A percentile compares a stretch with the other conserved stretches of the same genome.
These are phyloP conservation scores for Megalonaias nervosa DNA, from an alignment of 1,140 invertebrate species.

Conservation along the genomic window DNA sequence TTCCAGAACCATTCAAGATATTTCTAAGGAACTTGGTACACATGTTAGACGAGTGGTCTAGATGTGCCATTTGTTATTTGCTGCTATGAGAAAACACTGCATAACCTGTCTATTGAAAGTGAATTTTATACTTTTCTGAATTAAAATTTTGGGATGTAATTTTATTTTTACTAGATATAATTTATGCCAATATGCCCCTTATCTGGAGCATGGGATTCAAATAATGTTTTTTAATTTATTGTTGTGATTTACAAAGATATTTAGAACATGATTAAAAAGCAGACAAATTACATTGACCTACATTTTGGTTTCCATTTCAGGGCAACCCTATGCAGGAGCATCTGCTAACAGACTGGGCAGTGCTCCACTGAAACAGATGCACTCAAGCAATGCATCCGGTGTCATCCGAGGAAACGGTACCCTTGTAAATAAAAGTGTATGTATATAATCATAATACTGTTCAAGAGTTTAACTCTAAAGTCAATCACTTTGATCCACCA, in stretches of 20 bases:
- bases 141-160: neutral
- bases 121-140: neutral
- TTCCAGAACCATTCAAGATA: too few relatives aligned
- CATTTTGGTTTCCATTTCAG: neutral
- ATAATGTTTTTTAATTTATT: neutral
- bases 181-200: neutral
- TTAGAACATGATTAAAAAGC: neutral
- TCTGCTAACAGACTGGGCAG: slow-evolving; percentile 64
- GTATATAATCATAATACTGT: slow-evolving; percentile 6
- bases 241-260: neutral
- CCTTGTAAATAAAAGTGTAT: slow-evolving; percentile 60
- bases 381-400: slow-evolving; percentile 29
- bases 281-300: neutral
- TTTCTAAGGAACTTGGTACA: too few relatives aligned
- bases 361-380: slow-evolving; percentile 60
- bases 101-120: too few relatives aligned
- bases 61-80: too few relatives aligned
- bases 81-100: too few relatives aligned
- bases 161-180: neutral
- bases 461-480: too few relatives aligned
- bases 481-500: too few relatives aligned
- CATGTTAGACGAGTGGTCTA: too few relatives aligned
- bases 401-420: slow-evolving; percentile 54
- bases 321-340: slow-evolving; percentile 47
- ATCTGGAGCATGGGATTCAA: neutral